These are phyloP conservation scores for Microcebus murinus DNA, from an alignment of 2,113 vertebrate genomes.

Conservation along the genomic window DNA sequence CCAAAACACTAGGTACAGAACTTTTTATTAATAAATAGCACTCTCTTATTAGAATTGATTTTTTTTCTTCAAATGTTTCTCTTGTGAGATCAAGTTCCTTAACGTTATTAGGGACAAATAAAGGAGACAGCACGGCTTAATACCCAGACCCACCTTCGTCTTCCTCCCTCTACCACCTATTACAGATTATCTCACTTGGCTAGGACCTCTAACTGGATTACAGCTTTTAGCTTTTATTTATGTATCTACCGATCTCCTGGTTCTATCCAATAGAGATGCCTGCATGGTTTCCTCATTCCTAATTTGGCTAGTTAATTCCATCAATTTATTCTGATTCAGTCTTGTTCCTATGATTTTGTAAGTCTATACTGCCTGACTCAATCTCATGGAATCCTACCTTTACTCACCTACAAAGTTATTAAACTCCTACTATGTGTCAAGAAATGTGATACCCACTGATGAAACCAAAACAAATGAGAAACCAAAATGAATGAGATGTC, in stretches of 20 bases:
- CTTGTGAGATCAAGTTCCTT: background rate
- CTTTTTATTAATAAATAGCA: background rate
- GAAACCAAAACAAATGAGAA: background rate
- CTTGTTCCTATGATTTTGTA: background rate
- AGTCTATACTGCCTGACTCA: background rate
- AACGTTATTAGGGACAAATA: background rate
- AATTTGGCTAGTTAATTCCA: background rate
- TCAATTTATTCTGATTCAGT: background rate
- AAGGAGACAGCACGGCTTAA: background rate
- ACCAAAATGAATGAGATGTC: background rate
- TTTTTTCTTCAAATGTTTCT: slow-evolving; percentile 18
- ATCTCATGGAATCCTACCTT: background rate
- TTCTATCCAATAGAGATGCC: background rate
- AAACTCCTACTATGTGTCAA: background rate
- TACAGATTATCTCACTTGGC: background rate
- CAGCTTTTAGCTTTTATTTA: background rate
- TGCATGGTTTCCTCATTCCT: background rate
- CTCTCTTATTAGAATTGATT: background rate
- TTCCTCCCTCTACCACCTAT: background rate
- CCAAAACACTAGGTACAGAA: background rate
- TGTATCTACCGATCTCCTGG: background rate
- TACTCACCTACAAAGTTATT: background rate
- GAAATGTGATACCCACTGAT: background rate
- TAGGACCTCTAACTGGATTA: background rate
- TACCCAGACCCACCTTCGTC: background rate